phyloP scores from a whole-genome alignment of 2,888 invertebrate genomes.

The Laothoe populi region DNA sequence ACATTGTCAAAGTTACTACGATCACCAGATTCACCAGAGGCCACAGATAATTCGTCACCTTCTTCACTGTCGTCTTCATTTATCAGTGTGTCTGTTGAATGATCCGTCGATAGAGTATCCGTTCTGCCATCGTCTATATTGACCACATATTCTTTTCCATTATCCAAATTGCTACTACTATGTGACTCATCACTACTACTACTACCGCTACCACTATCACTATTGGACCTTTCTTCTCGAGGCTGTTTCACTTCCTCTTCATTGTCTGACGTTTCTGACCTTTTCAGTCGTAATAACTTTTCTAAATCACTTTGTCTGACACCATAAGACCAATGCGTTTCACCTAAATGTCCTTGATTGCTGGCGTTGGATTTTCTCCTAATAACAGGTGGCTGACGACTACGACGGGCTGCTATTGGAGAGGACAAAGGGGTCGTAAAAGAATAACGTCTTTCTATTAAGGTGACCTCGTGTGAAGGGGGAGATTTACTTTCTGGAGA shows the following conservation, averaged over 20 bases:
- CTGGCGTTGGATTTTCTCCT: slow-evolving; percentile 71
- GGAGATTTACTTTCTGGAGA: slow-evolving; percentile 63
- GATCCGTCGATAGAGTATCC: slow-evolving; percentile 74
- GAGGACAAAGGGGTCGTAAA: slow-evolving; percentile 71
- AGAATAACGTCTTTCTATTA: slow-evolving; percentile 63
- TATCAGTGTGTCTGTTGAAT: slow-evolving; percentile 78
- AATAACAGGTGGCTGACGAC: slow-evolving; percentile 75
- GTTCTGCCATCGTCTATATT: slow-evolving; percentile 68
- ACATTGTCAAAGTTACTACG: slow-evolving; percentile 79
- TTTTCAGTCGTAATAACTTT: slow-evolving; percentile 71
- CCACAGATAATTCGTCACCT: slow-evolving; percentile 64
- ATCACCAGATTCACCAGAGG: slow-evolving; percentile 67
- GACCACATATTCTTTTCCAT: slow-evolving; percentile 67
- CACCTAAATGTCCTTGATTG: slow-evolving; percentile 60
- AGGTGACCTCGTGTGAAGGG: slow-evolving; percentile 48
- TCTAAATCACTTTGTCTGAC: slow-evolving; percentile 78
- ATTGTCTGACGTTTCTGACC: slow-evolving; percentile 71
- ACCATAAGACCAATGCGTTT: slow-evolving; percentile 79
- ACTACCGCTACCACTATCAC: slow-evolving; percentile 53
- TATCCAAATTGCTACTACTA: slow-evolving; percentile 62
- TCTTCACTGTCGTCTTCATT: slow-evolving; percentile 74
- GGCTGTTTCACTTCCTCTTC: slow-evolving; percentile 63
- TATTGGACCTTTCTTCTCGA: slow-evolving; percentile 41
- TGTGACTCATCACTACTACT: slow-evolving; percentile 63
- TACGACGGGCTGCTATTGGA: slow-evolving; percentile 66